phyloP scores from a whole-genome alignment of 2,113 vertebrate species.

The Pterophyllum scalare region DNA sequence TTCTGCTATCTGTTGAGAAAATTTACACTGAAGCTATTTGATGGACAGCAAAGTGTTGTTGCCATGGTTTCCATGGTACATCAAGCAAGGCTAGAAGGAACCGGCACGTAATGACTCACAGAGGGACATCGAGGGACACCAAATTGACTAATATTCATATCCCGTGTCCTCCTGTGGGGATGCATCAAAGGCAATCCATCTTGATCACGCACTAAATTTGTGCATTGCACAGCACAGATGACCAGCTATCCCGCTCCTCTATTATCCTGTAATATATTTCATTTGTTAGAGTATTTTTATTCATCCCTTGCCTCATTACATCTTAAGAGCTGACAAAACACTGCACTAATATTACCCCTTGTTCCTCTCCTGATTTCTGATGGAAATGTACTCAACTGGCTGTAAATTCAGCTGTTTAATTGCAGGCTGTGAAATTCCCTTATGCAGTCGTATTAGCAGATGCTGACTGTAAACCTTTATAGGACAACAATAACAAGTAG shows the following conservation, averaged over 20 bases:
- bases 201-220: constrained; percentile 45
- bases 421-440: constrained; percentile 7
- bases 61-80: constrained; percentile 59
- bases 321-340: constrained; percentile 48
- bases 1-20: constrained; percentile 44
- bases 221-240: constrained; percentile 33
- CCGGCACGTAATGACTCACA: constrained; percentile 48
- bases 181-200: constrained; percentile 37
- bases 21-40: constrained; percentile 33
- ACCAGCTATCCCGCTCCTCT: constrained; percentile 17
- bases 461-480: constrained; percentile 5
- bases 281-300: constrained; percentile 35
- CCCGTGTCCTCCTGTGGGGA: constrained; percentile 24
- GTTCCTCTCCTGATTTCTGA: background rate
- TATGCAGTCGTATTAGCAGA: background rate
- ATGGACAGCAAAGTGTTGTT: constrained; percentile 54
- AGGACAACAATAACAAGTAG: constrained; percentile 1
- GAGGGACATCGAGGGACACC: constrained; percentile 48
- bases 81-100: constrained; percentile 29
- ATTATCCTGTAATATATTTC: constrained; percentile 49
- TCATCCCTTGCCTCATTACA: constrained; percentile 47
- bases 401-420: constrained; percentile 14
- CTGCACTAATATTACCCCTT: background rate
- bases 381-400: background rate
- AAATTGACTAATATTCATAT: constrained; percentile 58